These are phyloP conservation scores for Labia minor DNA, from an alignment of 2,888 invertebrate genomes.

Conservation along the genomic window DNA sequence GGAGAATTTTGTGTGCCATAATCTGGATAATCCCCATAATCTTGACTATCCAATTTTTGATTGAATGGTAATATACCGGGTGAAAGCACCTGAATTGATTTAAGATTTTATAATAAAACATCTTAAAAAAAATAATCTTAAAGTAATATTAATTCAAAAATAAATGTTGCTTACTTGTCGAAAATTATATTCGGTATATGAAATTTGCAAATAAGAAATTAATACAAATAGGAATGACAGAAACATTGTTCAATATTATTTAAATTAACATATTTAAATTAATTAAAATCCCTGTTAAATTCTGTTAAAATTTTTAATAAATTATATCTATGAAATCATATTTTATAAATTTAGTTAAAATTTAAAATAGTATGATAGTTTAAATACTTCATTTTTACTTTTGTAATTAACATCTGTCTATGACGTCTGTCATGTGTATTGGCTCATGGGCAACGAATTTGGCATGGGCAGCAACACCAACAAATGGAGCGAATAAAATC, in stretches of 20 bases:
- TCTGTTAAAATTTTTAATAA: not conserved
- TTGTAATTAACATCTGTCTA: not conserved
- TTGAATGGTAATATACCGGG: not conserved
- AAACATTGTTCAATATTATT: not conserved
- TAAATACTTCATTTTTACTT: not conserved
- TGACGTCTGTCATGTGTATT: conserved; percentile 4
- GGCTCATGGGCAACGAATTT: not conserved
- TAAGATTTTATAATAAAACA: no score
- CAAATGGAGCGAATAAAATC: no score
- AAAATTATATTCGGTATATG: not conserved
- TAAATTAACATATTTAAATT: not conserved
- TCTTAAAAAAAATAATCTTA: not conserved
- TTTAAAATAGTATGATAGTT: not conserved
- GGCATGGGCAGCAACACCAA: no score
- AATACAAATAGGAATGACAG: not conserved
- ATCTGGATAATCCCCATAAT: not conserved
- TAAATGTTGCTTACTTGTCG: not conserved
- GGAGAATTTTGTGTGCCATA: not conserved
- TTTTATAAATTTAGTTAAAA: not conserved
- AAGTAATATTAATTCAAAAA: no score
- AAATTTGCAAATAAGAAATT: not conserved
- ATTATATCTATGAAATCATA: no score
- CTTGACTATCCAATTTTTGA: not conserved
- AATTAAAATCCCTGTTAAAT: not conserved
- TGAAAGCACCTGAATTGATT: not conserved